These are phyloP conservation scores for Halictus rubicundus DNA, from an alignment of 1,140 invertebrate genomes.

Conservation along the genomic window DNA sequence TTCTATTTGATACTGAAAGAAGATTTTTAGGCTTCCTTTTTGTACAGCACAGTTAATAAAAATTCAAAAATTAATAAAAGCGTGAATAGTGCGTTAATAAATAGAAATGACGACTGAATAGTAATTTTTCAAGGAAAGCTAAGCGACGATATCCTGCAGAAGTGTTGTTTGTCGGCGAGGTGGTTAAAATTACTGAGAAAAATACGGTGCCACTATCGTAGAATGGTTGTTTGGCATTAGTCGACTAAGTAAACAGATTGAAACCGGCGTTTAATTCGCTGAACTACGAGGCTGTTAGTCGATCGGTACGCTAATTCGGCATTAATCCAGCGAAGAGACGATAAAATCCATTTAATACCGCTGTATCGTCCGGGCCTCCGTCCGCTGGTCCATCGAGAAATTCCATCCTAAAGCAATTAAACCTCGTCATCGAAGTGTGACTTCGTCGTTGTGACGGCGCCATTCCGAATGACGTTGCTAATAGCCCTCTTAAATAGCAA, in stretches of 20 bases:
- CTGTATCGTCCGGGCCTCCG: constrained; percentile 9
- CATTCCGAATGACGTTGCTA: constrained; percentile 30
- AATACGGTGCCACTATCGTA: too few relatives aligned
- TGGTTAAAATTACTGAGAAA: too few relatives aligned
- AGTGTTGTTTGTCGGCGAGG: too few relatives aligned
- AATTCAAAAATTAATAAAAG: too few relatives aligned
- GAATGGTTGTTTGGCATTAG: too few relatives aligned
- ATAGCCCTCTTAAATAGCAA: constrained; percentile 32
- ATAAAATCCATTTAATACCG: constrained; percentile 44
- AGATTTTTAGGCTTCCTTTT: too few relatives aligned
- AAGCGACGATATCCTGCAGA: too few relatives aligned
- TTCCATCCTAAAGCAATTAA: constrained; percentile 59
- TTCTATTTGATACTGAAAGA: too few relatives aligned
- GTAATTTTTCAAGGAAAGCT: too few relatives aligned
- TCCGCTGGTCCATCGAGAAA: constrained; percentile 27
- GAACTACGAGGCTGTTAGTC: neutral
- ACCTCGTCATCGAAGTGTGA: constrained; percentile 47
- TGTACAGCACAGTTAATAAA: too few relatives aligned
- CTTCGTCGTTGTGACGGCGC: constrained; percentile 34
- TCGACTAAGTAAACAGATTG: neutral
- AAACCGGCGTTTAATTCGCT: neutral
- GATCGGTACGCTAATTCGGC: constrained; percentile 29
- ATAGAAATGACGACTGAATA: too few relatives aligned
- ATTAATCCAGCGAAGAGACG: constrained; percentile 28
- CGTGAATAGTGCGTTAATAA: too few relatives aligned